Evolutionary conservation across 2,113 vertebrate genomes (phyloP), one percentile per base, ranked within the genome.

Genomic region (Pyrgilauda ruficollis): DNA sequence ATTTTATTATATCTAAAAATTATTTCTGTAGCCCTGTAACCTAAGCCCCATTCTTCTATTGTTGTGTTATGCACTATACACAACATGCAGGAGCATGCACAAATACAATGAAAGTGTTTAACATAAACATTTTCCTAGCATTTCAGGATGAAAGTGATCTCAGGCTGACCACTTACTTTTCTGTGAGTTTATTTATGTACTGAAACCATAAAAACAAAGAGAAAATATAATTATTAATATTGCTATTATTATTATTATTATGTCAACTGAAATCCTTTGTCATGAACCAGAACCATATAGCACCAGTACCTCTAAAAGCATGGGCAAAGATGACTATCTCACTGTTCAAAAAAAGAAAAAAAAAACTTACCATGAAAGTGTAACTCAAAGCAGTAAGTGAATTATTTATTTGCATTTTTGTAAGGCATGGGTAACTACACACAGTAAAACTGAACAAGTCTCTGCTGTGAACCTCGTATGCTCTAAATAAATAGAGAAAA

Each of bases 351-450:
- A 86, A 76, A 31, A n/a, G 0, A 33, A 56, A 7, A n/a, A 17
- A 41, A 16, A 69, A 62, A 43, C 17, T 63, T 62, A 37, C 33
- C 41, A n/a, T 80, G 58, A 82, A 79, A 90, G n/a, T 37, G 28
- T 41, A 76, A 83, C 1, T 2, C 0, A 0, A 83, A 77, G 62
- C 15, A 75, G 28, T 44, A 80, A 17, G 10, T 49, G 46, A 95
- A 85, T 69, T 69, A 95, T 76, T 92, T 83, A 83, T 90, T 94
- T 90, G 28, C 53, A 43, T 91, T 83, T 96, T 90, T 84, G 24
- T 76, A 93, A 91, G 70, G 26, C 0, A 8, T 35, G 41, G 41
- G 28, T 62, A 89, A 72, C 70, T 64, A 30, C 35, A 76, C 13
- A 64, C 30, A 44, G 49, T 66, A 88, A 64, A 85, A 73, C 13